Conservation (phyloP, 2,888 invertebrate species). For the Lepidochrysops patricia region DNA sequence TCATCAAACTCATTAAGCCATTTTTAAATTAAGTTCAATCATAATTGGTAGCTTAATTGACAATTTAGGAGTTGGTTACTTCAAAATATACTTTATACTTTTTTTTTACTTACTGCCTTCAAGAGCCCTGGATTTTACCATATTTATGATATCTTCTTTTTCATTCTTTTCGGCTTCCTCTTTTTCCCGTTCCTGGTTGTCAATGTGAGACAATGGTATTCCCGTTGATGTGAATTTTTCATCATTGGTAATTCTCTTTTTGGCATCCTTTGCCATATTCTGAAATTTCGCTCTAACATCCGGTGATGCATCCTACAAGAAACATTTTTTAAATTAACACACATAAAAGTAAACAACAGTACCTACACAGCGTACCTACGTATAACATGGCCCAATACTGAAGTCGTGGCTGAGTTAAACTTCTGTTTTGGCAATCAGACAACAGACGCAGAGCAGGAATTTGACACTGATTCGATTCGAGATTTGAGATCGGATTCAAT, state of each 20-base stretch:
- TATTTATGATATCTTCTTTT: conserved; percentile 41
- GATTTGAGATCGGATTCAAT: too few species aligned
- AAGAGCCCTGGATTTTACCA: conserved; percentile 39
- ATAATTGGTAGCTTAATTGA: too few species aligned
- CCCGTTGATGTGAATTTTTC: conserved; percentile 48
- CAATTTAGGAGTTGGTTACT: too few species aligned
- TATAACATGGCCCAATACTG: too few species aligned
- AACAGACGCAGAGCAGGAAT: too few species aligned
- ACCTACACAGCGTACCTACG: too few species aligned
- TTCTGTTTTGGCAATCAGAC: too few species aligned
- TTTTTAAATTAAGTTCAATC: too few species aligned
- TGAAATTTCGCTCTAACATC: conserved; percentile 40
- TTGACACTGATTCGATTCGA: too few species aligned
- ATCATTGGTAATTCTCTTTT: conserved; percentile 31
- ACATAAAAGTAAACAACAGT: too few species aligned
- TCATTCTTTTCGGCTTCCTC: conserved; percentile 40
- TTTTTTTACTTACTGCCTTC: conserved; percentile 34
- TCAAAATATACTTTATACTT: neutral
- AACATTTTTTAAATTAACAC: neutral
- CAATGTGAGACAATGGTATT: conserved; percentile 37
- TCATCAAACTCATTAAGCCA: too few species aligned
- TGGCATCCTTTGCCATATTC: conserved; percentile 39
- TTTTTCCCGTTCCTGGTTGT: conserved; percentile 33
- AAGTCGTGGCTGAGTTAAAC: too few species aligned
- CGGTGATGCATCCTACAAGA: conserved; percentile 34